phyloP scores from a whole-genome alignment of 2,113 vertebrate species.

The Terrapene triunguis region DNA sequence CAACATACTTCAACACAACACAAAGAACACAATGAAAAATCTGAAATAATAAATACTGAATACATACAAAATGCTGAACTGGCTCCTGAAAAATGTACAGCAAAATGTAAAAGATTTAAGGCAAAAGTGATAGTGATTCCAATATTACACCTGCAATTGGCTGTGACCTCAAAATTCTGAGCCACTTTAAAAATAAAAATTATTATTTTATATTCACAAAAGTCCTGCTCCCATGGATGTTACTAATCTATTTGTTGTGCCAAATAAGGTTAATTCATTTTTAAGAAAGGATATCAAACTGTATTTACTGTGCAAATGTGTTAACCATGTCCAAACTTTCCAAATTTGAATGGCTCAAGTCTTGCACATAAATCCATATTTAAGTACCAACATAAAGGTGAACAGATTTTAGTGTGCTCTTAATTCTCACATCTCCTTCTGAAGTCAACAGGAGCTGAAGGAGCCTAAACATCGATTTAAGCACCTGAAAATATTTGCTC shows the following conservation, averaged over 20 bases:
- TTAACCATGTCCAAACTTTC: not conserved
- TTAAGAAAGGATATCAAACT: not conserved
- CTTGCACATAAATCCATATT: not conserved
- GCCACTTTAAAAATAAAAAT: not conserved
- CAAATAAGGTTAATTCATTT: not conserved
- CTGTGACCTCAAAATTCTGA: not conserved
- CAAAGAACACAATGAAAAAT: not conserved
- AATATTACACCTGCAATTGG: not conserved
- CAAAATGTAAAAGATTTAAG: not conserved
- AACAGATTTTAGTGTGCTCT: not conserved
- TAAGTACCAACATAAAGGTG: not conserved
- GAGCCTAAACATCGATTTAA: too few relatives aligned
- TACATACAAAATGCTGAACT: not conserved
- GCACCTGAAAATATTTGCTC: too few relatives aligned
- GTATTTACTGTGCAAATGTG: not conserved
- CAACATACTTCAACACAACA: not conserved
- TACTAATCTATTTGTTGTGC: not conserved
- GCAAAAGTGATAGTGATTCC: not conserved
- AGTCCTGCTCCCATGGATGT: not conserved
- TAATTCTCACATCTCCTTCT: too few relatives aligned
- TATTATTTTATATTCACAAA: not conserved
- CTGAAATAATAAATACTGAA: not conserved
- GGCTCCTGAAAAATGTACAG: not conserved
- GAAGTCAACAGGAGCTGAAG: too few relatives aligned
- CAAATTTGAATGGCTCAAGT: not conserved